These are phyloP conservation scores for Lagopus muta DNA, from an alignment of 2,113 vertebrate species.

Conservation along the genomic window DNA sequence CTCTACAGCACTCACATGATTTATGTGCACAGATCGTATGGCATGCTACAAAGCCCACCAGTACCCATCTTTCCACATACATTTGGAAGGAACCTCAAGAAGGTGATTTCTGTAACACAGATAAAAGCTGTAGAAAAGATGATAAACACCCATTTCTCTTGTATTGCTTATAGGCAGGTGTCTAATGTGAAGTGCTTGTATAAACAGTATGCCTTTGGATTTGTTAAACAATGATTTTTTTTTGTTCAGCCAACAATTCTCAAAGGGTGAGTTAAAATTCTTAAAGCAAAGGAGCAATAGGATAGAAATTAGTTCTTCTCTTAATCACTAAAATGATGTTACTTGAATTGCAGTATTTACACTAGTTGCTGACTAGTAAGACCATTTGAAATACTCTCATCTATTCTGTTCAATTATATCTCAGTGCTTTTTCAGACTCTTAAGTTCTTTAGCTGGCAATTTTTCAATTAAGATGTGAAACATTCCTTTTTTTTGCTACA, in stretches of 20 bases:
- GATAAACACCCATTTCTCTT: not conserved
- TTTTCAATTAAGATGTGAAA: slow-evolving; percentile 66
- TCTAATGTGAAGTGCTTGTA: fast-evolving
- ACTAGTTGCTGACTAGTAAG: slow-evolving; percentile 35
- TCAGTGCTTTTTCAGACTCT: slow-evolving; percentile 3
- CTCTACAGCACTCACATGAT: not conserved
- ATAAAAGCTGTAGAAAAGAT: not conserved
- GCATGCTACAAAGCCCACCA: not conserved
- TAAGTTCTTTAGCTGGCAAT: slow-evolving; percentile 43
- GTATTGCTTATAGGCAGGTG: fast-evolving
- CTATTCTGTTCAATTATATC: slow-evolving; percentile 48
- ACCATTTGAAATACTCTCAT: slow-evolving; percentile 41
- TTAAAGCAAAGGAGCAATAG: slow-evolving; percentile 19
- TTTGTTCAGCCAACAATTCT: not conserved
- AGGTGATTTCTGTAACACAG: not conserved
- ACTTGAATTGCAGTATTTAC: slow-evolving; percentile 21
- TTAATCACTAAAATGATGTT: not conserved
- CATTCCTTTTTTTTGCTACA: slow-evolving; percentile 47
- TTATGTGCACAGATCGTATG: not conserved
- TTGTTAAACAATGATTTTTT: not conserved
- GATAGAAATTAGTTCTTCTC: slow-evolving; percentile 2
- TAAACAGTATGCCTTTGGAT: not conserved
- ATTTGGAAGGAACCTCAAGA: not conserved
- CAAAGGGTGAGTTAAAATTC: not conserved
- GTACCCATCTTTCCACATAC: not conserved